Evolutionary conservation across 1,140 invertebrate genomes (phyloP).

Genomic region (Bombus ignitus): DNA sequence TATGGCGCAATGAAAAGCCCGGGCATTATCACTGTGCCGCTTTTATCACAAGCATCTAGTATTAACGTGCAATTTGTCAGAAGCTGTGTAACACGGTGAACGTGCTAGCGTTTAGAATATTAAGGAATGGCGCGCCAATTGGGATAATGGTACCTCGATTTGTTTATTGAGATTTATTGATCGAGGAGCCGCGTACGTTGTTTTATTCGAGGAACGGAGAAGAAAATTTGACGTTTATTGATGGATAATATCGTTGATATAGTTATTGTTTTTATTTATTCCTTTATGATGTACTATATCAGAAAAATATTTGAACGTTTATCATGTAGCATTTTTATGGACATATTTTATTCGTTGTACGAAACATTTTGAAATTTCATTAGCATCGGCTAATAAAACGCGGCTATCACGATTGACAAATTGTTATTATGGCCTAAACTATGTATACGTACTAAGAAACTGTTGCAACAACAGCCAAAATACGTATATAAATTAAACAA

Average conservation of each 20-base stretch:
- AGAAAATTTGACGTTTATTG: not conserved
- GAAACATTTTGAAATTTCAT: too few relatives aligned
- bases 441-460: too few relatives aligned
- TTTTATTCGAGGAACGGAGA: not conserved
- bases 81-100: slow-evolving; percentile 27
- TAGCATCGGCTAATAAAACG: too few relatives aligned
- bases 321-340: too few relatives aligned
- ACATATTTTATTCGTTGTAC: too few relatives aligned
- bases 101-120: slow-evolving; percentile 19
- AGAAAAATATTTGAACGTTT: not conserved
- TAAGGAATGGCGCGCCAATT: not conserved
- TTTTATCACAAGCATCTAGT: slow-evolving; percentile 24
- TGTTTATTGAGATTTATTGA: slow-evolving; percentile 3
- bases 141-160: not conserved
- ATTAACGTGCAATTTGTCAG: slow-evolving; percentile 47
- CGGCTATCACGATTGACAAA: too few relatives aligned
- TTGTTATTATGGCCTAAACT: too few relatives aligned
- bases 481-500: not conserved
- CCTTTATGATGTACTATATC: not conserved
- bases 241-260: not conserved
- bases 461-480: too few relatives aligned
- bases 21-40: slow-evolving; percentile 44
- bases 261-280: not conserved
- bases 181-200: too few relatives aligned
- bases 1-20: slow-evolving; percentile 45